These are phyloP conservation scores for Melospiza melodia DNA, from an alignment of 2,113 vertebrate genomes.

Conservation along the genomic window DNA sequence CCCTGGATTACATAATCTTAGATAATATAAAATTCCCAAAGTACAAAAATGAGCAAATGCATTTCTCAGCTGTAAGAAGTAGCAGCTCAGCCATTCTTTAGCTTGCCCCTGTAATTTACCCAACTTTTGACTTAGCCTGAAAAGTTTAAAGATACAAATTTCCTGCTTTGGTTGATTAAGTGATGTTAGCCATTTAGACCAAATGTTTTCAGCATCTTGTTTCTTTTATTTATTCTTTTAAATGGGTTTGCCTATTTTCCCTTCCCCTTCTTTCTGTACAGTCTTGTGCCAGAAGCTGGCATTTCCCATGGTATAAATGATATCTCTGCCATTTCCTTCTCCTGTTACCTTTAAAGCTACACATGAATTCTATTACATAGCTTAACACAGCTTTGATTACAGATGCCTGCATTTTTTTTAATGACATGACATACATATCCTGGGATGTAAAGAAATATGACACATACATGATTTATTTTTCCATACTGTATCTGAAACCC, in stretches of 20 bases:
- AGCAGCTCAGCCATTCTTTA: not conserved
- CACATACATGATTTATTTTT: not conserved
- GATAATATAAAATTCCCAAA: not conserved
- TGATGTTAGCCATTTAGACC: not conserved
- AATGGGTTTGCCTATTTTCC: not conserved
- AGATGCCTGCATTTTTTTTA: not conserved
- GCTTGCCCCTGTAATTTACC: not conserved
- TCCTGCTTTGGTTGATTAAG: not conserved
- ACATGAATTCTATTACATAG: not conserved
- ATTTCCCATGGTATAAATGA: not conserved
- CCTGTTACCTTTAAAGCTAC: not conserved
- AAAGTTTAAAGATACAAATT: not conserved
- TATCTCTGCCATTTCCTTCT: not conserved
- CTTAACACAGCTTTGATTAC: not conserved
- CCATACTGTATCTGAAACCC: not conserved
- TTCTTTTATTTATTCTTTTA: not conserved
- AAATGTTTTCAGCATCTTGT: not conserved
- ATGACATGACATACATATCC: not conserved
- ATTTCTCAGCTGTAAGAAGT: not conserved
- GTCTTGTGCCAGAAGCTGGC: not conserved
- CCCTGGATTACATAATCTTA: not conserved
- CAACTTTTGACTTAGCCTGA: not conserved
- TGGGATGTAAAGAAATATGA: not conserved
- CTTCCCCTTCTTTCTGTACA: not conserved
- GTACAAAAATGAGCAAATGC: not conserved